A percentile compares a stretch with the other conserved stretches of the same genome.
These are phyloP conservation scores for Xestia rhomboidea DNA, from an alignment of 2,888 invertebrate species.

Conservation along the genomic window DNA sequence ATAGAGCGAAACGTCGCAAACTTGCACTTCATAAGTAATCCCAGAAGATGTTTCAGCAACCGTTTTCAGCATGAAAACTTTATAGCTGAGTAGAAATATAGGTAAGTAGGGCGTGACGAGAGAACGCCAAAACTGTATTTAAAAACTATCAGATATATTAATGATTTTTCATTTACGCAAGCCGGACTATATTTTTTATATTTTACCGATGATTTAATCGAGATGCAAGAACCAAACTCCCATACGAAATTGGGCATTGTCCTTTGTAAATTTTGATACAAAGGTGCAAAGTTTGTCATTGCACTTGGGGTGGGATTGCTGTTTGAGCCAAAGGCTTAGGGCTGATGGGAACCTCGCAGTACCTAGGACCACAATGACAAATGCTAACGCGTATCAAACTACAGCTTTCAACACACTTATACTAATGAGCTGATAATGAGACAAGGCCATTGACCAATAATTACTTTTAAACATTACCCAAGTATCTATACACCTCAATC, in stretches of 20 bases:
- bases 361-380: background rate
- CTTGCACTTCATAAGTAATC: background rate
- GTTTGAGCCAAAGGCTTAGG: background rate
- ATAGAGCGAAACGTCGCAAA: background rate
- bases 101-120: background rate
- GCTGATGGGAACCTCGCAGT: background rate
- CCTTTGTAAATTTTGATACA: background rate
- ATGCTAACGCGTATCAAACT: background rate
- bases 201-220: no score
- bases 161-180: no score
- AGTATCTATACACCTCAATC: background rate
- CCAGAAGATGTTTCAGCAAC: background rate
- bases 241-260: no score
- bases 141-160: no score
- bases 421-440: constrained; percentile 1
- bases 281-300: background rate
- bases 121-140: background rate
- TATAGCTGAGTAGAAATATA: background rate
- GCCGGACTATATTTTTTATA: no score
- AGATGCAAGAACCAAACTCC: no score
- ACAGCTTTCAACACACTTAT: background rate
- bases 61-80: background rate
- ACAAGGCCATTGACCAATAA: constrained; percentile 8
- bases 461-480: constrained; percentile 7
- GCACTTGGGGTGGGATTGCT: background rate